A percentile compares a stretch with the other conserved stretches of the same genome.
Evolutionary conservation across 2,113 vertebrate genomes (phyloP).

Genomic region (Cinclus cinclus): DNA sequence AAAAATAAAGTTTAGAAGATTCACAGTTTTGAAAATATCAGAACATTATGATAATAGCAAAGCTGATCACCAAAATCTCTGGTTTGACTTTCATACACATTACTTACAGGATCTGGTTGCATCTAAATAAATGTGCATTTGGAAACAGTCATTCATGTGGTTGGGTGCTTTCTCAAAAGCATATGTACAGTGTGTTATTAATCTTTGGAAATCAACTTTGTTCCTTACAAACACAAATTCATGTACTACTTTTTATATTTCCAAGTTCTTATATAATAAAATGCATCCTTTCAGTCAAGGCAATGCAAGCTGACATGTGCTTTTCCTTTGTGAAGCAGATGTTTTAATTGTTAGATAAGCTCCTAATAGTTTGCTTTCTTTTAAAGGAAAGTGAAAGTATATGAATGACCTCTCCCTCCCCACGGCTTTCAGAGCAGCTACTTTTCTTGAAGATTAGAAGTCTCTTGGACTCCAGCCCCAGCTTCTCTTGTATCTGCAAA

Average conservation of each 20-base stretch:
- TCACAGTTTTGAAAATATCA: slow-evolving; percentile 1
- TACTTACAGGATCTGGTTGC: slow-evolving; percentile 31
- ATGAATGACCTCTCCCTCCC: slow-evolving; percentile 12
- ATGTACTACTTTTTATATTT: slow-evolving; percentile 5
- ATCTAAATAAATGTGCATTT: slow-evolving; percentile 62
- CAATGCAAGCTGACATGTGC: not conserved
- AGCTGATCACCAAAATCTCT: not conserved
- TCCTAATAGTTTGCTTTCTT: slow-evolving; percentile 33
- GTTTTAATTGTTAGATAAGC: slow-evolving; percentile 57
- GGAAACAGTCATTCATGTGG: slow-evolving; percentile 48
- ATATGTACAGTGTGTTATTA: slow-evolving; percentile 44
- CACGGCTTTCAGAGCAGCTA: slow-evolving; percentile 29
- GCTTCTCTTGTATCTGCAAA: slow-evolving; percentile 40
- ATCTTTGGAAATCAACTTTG: slow-evolving; percentile 38
- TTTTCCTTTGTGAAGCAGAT: slow-evolving; percentile 37
- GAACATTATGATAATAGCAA: not conserved
- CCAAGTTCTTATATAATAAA: slow-evolving; percentile 56
- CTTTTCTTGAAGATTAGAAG: slow-evolving; percentile 52
- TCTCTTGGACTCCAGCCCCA: slow-evolving; percentile 17
- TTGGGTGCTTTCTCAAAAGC: slow-evolving; percentile 24
- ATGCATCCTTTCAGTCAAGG: slow-evolving; percentile 15
- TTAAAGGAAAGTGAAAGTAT: slow-evolving; percentile 1
- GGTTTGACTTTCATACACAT: not conserved
- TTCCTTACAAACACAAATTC: not conserved
- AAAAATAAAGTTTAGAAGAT: slow-evolving; percentile 37